Evolutionary conservation across 2,888 invertebrate genomes (phyloP).

Genomic region (Branchipolynoe longqiensis): DNA sequence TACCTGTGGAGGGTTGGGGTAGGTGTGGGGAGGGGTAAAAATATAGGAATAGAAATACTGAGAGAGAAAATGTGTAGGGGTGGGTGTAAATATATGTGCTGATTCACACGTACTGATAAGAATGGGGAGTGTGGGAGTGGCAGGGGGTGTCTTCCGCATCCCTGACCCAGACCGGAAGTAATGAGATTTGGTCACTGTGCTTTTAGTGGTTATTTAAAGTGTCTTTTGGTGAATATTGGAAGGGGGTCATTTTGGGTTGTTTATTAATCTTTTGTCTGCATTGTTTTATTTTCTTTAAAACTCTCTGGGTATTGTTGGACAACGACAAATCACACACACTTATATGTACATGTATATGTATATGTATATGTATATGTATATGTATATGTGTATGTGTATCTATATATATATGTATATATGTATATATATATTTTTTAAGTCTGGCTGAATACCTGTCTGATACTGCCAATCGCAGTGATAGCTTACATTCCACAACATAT

Average conservation of each 20-base stretch:
- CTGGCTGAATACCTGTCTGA: not conserved
- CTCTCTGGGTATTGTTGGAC: too few relatives aligned
- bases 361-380: not conserved
- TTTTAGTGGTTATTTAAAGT: not conserved
- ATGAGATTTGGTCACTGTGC: not conserved
- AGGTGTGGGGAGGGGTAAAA: not conserved
- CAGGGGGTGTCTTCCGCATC: not conserved
- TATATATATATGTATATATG: too few relatives aligned
- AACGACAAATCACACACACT: too few relatives aligned
- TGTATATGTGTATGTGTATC: not conserved
- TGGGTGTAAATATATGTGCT: conserved; percentile 18
- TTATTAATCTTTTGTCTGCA: not conserved
- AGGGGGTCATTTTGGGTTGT: not conserved
- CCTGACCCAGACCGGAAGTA: not conserved
- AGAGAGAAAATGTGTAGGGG: not conserved
- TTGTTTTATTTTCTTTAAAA: too few relatives aligned
- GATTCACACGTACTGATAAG: conserved; percentile 3
- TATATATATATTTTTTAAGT: not conserved
- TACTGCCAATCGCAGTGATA: not conserved
- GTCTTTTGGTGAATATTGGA: not conserved
- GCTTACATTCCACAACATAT: not conserved
- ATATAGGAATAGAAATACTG: too few relatives aligned
- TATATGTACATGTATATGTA: too few relatives aligned
- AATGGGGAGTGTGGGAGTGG: not conserved
- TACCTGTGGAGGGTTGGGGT: not conserved